A percentile compares a stretch with the other conserved stretches of the same genome.
phyloP scores from a whole-genome alignment of 2,797 vertebrate genomes.

The Sphenopsis melanotis region DNA sequence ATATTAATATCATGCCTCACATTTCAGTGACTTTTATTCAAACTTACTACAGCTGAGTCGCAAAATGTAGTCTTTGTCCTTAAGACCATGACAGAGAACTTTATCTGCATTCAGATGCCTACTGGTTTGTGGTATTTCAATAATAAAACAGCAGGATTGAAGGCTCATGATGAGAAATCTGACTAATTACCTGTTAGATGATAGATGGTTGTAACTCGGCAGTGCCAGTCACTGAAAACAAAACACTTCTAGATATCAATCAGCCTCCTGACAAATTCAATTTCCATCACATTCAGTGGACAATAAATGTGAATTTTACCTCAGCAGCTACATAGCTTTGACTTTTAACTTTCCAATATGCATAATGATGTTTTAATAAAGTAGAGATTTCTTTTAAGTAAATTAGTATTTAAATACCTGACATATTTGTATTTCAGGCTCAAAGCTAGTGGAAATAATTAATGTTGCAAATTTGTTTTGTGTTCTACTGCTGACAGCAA shows the following conservation, averaged over 20 bases:
- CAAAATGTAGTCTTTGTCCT: slow-evolving; percentile 78
- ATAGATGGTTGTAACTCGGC: slow-evolving; percentile 79
- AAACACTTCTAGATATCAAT: slow-evolving; percentile 80
- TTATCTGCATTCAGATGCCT: slow-evolving; percentile 79
- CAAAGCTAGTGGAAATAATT: slow-evolving; percentile 68
- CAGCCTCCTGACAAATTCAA: slow-evolving; percentile 78
- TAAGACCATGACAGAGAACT: slow-evolving; percentile 77
- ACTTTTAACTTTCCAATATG: slow-evolving; percentile 71
- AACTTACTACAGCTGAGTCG: slow-evolving; percentile 64
- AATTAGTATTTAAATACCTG: slow-evolving; percentile 72
- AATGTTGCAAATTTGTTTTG: slow-evolving; percentile 54
- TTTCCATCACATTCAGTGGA: slow-evolving; percentile 75
- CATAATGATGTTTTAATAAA: slow-evolving; percentile 75
- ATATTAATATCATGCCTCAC: slow-evolving; percentile 26
- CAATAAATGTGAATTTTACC: slow-evolving; percentile 76
- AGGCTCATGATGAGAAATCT: slow-evolving; percentile 86
- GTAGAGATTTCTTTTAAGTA: slow-evolving; percentile 58
- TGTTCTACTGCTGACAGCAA: slow-evolving; percentile 26
- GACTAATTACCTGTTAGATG: slow-evolving; percentile 81
- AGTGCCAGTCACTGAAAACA: slow-evolving; percentile 81
- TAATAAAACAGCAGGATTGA: slow-evolving; percentile 84
- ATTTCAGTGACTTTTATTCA: slow-evolving; percentile 73
- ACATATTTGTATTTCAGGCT: slow-evolving; percentile 70
- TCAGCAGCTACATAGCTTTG: slow-evolving; percentile 46
- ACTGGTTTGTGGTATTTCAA: slow-evolving; percentile 80